Conservation (phyloP, 2,797 vertebrate species). For the Myoxocephalus aenaeus region DNA sequence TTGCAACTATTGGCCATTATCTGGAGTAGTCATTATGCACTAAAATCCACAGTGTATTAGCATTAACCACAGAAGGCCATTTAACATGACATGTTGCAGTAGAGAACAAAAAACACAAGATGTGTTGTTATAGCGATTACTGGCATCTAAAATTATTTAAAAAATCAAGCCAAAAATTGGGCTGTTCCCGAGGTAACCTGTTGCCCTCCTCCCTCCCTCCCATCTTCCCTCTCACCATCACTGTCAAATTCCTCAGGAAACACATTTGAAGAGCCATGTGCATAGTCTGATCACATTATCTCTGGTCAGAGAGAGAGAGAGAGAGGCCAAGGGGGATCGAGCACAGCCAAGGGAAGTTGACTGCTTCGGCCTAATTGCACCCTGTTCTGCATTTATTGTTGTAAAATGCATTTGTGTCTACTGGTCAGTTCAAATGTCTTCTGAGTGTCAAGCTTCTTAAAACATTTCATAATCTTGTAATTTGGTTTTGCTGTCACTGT, state of each 20-base stretch:
- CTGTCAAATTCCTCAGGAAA: conserved; percentile 84
- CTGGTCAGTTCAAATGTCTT: conserved; percentile 39
- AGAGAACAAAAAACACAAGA: conserved; percentile 12
- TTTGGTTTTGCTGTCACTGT: neutral
- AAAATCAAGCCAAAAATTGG: conserved; percentile 62
- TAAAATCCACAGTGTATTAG: neutral
- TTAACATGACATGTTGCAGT: neutral
- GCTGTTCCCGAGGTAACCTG: conserved; percentile 71
- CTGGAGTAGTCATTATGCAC: neutral
- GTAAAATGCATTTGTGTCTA: conserved; percentile 69
- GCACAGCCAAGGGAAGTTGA: conserved; percentile 80
- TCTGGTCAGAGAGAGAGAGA: conserved; percentile 75
- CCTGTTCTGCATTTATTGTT: conserved; percentile 71
- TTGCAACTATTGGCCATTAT: neutral
- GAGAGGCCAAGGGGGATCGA: conserved; percentile 70
- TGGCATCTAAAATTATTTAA: conserved; percentile 54
- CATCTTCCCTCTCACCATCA: conserved; percentile 69
- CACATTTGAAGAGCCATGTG: conserved; percentile 83
- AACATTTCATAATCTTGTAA: neutral
- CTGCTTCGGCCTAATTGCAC: conserved; percentile 78
- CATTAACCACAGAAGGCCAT: neutral
- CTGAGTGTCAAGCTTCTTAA: conserved; percentile 6
- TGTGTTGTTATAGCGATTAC: conserved; percentile 31
- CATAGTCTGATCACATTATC: conserved; percentile 82
- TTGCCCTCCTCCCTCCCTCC: conserved; percentile 50